Percentiles rank a stretch among this genome's conserved stretches.
Evolutionary conservation across 2,888 invertebrate genomes (phyloP).

Genomic region (Limnephilus lunatus): DNA sequence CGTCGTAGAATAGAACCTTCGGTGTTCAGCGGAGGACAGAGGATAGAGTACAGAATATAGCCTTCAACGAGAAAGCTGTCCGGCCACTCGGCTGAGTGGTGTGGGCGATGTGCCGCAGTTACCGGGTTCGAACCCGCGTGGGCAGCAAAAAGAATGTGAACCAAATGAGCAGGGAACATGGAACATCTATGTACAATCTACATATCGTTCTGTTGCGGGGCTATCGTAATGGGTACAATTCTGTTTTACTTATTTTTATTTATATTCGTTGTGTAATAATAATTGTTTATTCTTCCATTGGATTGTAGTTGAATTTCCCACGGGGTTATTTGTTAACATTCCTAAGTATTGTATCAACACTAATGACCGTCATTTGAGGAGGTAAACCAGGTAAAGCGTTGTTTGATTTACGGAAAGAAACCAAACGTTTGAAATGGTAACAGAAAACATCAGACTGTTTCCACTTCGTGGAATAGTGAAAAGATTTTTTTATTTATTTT

Average conservation of each 20-base stretch:
- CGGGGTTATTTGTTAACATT: constrained; percentile 2
- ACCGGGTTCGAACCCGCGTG: constrained; percentile 40
- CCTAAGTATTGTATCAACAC: background rate
- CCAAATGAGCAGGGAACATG: constrained; percentile 24
- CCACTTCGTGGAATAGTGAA: no score
- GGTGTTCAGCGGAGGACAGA: background rate
- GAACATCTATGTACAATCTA: constrained; percentile 3
- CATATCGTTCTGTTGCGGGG: constrained; percentile 10
- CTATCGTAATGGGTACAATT: constrained; percentile 2
- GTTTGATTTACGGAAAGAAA: background rate
- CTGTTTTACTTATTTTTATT: background rate
- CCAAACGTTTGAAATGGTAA: background rate
- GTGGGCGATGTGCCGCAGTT: constrained; percentile 30
- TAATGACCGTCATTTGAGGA: background rate
- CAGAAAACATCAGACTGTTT: background rate
- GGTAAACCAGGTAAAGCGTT: background rate
- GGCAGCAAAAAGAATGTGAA: constrained; percentile 17
- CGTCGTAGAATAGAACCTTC: background rate
- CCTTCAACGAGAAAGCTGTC: constrained; percentile 39
- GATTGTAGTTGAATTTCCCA: background rate
- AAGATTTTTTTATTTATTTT: no score
- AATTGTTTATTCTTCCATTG: background rate
- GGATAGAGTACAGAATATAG: background rate
- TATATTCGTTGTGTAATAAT: background rate
- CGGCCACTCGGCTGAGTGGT: background rate